These are phyloP conservation scores for Beroe forskalii DNA, from an alignment of 37 sponge, comb jelly and placozoan species.

Conservation along the genomic window DNA sequence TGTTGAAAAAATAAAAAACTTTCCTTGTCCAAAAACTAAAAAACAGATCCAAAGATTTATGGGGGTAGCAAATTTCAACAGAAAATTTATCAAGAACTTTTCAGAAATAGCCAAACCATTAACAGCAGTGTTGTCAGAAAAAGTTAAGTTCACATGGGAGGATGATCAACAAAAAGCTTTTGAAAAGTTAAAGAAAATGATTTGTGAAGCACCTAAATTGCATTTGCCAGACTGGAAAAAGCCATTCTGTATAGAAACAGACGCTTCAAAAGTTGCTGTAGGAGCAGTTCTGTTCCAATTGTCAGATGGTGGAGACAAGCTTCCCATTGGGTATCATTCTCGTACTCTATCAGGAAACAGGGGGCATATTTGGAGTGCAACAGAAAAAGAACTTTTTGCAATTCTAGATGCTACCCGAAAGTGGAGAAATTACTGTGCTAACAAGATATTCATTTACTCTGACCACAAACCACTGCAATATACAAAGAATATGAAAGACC, in stretches of 20 bases:
- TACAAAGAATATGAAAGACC: not conserved
- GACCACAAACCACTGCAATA: not conserved
- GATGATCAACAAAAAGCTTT: not conserved
- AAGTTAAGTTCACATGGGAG: not conserved
- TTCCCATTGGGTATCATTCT: not conserved
- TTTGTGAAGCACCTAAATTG: not conserved
- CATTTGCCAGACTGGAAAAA: not conserved
- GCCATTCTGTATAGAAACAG: not conserved
- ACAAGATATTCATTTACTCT: not conserved
- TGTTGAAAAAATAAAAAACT: not conserved
- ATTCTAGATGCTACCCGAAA: not conserved
- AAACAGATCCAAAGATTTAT: slow-evolving; percentile 48
- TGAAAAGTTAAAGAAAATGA: not conserved
- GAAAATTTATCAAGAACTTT: slow-evolving; percentile 1
- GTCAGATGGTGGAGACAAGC: not conserved
- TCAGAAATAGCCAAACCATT: not conserved
- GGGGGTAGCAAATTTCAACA: slow-evolving; percentile 31
- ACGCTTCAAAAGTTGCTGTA: not conserved
- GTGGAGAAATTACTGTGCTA: not conserved
- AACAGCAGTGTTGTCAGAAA: not conserved
- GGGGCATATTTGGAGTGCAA: not conserved
- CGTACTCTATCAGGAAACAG: not conserved
- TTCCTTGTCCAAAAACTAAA: not conserved
- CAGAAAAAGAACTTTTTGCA: slow-evolving; percentile 16
- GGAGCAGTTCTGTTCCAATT: slow-evolving; percentile 40